These are phyloP conservation scores for Listronotus bonariensis DNA, from an alignment of 1,140 invertebrate species.

Conservation along the genomic window DNA sequence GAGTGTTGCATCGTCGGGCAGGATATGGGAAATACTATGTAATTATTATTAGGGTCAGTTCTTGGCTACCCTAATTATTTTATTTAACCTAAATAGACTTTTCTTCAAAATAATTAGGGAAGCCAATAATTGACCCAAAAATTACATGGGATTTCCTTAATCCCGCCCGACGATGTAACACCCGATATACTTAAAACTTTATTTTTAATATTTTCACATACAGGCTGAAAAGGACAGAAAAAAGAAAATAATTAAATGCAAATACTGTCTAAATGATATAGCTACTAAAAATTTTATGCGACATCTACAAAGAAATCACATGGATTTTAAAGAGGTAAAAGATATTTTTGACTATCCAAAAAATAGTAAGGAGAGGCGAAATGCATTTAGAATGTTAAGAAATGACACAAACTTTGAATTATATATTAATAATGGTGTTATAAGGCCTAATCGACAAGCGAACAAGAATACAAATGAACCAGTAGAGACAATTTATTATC, in stretches of 20 bases:
- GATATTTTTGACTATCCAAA: constrained; percentile 29
- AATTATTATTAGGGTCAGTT: too few species aligned
- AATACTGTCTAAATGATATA: constrained; percentile 30
- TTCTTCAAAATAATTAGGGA: too few species aligned
- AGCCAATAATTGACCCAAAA: too few species aligned
- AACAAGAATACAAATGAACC: constrained; percentile 6
- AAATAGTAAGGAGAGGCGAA: constrained; percentile 31
- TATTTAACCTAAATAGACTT: too few species aligned
- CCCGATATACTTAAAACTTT: too few species aligned
- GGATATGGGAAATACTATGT: too few species aligned
- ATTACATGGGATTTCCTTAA: too few species aligned
- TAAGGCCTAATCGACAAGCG: constrained; percentile 26
- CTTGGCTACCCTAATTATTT: too few species aligned
- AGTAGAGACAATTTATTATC: constrained; percentile 5
- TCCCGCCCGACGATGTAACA: too few species aligned
- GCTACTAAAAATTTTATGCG: constrained; percentile 33
- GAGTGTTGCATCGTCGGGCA: too few species aligned
- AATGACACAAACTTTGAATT: constrained; percentile 35
- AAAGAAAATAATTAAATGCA: constrained; percentile 14
- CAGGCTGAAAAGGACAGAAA: background rate
- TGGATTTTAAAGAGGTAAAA: constrained; percentile 13
- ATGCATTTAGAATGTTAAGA: constrained; percentile 25
- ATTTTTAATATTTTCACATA: background rate
- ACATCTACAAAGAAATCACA: constrained; percentile 32
- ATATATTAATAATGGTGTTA: constrained; percentile 14